phyloP scores from a whole-genome alignment of 2,797 vertebrate species.

The Manis crassicaudata region DNA sequence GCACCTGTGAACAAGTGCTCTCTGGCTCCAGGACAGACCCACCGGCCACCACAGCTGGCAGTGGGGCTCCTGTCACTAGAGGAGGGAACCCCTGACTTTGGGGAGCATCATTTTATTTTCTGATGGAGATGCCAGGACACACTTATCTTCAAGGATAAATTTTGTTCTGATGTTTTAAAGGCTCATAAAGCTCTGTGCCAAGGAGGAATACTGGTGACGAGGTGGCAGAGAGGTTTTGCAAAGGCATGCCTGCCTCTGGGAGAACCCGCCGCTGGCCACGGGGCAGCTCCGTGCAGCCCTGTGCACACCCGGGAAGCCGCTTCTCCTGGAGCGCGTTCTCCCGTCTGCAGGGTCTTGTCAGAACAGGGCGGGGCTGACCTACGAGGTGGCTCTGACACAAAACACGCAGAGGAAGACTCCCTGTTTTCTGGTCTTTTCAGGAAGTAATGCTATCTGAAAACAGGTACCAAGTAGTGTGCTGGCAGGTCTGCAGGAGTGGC shows the following conservation, averaged over 20 bases:
- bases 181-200: background rate
- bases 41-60: background rate
- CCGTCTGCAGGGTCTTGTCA: background rate
- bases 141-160: background rate
- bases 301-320: too few relatives aligned
- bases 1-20: background rate
- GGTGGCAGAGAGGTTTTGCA: background rate
- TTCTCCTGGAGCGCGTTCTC: background rate
- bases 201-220: background rate
- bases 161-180: background rate
- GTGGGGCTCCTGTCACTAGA: accelerated
- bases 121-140: background rate
- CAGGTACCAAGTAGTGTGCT: too few relatives aligned
- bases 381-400: too few relatives aligned
- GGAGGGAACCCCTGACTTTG: background rate
- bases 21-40: background rate
- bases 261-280: too few relatives aligned
- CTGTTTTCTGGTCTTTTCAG: background rate
- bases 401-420: background rate
- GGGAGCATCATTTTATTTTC: background rate
- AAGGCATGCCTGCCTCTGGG: accelerated
- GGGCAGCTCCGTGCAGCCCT: background rate
- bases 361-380: background rate
- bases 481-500: background rate
- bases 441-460: too few relatives aligned